These are phyloP conservation scores for Nanorana parkeri DNA, from an alignment of 2,113 vertebrate genomes.

Conservation along the genomic window DNA sequence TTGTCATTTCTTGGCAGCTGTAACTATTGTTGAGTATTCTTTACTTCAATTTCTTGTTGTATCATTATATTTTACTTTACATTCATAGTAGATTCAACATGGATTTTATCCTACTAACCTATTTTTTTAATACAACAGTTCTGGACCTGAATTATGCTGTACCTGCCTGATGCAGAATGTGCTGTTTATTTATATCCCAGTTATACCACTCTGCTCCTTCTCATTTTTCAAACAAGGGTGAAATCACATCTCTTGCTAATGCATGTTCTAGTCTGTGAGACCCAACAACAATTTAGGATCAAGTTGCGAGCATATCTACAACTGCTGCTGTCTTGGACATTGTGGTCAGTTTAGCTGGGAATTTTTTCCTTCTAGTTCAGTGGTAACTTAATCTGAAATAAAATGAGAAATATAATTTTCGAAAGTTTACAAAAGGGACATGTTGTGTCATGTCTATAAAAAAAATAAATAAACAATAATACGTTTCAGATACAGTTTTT, in stretches of 20 bases:
- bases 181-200: constrained; percentile 76
- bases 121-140: constrained; percentile 57
- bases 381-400: background rate
- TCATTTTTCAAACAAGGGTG: constrained; percentile 74
- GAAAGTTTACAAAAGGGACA: no score
- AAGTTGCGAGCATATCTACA: constrained; percentile 86
- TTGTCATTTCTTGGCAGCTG: no score
- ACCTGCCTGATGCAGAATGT: constrained; percentile 65
- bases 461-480: no score
- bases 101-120: background rate
- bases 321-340: constrained; percentile 83
- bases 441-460: no score
- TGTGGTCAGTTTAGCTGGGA: constrained; percentile 79
- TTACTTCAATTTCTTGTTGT: background rate
- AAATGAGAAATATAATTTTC: no score
- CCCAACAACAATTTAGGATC: constrained; percentile 75
- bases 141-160: constrained; percentile 49
- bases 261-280: constrained; percentile 72
- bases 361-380: constrained; percentile 73
- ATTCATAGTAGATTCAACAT: no score
- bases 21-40: no score
- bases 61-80: background rate
- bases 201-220: constrained; percentile 76
- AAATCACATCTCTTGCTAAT: constrained; percentile 72
- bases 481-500: no score